Conservation (phyloP, 2,888 invertebrate genomes). For the Nudaria mundana region DNA sequence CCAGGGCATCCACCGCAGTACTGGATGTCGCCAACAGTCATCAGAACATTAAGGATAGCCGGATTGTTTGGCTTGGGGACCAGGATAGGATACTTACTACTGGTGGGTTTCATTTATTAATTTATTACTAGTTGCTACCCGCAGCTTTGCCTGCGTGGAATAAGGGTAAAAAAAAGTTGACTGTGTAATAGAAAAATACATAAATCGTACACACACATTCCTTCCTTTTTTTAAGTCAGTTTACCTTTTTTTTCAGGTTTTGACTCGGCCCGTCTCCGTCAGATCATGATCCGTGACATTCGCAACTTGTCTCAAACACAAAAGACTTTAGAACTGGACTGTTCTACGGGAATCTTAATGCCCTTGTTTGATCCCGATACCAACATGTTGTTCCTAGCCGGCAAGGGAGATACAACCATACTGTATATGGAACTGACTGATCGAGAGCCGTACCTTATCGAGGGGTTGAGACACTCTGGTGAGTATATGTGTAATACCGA, state of each 20-base stretch:
- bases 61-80: slow-evolving; percentile 95
- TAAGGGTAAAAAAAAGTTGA: no score
- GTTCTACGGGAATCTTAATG: slow-evolving; percentile 94
- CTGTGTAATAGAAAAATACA: no score
- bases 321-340: slow-evolving; percentile 90
- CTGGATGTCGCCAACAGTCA: slow-evolving; percentile 87
- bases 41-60: slow-evolving; percentile 94
- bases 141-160: no score
- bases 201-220: no score
- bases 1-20: slow-evolving; percentile 83
- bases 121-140: no score
- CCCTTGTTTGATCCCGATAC: slow-evolving; percentile 96
- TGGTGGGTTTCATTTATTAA: slow-evolving; percentile 63
- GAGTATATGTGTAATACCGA: slow-evolving; percentile 13
- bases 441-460: slow-evolving; percentile 93
- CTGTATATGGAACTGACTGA: slow-evolving; percentile 95
- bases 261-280: slow-evolving; percentile 91
- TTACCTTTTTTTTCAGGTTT: slow-evolving; percentile 75
- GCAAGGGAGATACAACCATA: slow-evolving; percentile 96
- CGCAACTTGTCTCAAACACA: slow-evolving; percentile 89
- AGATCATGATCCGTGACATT: slow-evolving; percentile 93
- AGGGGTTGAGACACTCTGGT: slow-evolving; percentile 91
- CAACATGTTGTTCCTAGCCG: slow-evolving; percentile 96
- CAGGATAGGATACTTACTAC: slow-evolving; percentile 92
- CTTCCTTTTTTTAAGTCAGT: neutral